A percentile compares a stretch with the other conserved stretches of the same genome.
Conservation (phyloP, 2,888 invertebrate genomes). For the Gymnocheta viridis region DNA sequence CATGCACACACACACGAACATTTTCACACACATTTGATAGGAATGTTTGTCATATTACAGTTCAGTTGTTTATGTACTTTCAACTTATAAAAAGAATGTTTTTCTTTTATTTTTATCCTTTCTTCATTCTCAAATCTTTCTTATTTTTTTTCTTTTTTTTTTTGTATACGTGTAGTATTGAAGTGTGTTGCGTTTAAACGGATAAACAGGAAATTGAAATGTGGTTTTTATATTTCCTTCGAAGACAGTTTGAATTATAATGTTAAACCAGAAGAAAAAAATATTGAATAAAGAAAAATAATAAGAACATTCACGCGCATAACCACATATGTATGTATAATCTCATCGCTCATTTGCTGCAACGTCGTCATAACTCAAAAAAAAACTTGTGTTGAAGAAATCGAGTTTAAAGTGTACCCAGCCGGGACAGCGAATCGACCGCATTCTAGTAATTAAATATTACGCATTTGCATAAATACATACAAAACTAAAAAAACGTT, state of each 20-base stretch:
- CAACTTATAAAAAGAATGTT: slow-evolving; percentile 25
- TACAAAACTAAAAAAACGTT: too few species aligned
- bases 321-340: too few species aligned
- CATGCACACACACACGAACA: neutral
- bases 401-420: too few species aligned
- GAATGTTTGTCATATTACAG: slow-evolving; percentile 6
- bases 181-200: slow-evolving; percentile 55
- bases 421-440: too few species aligned
- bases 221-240: slow-evolving; percentile 70
- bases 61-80: slow-evolving; percentile 45
- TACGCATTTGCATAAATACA: too few species aligned
- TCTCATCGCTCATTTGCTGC: too few species aligned
- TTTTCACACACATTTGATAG: neutral
- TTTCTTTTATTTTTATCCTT: slow-evolving; percentile 35
- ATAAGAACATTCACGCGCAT: slow-evolving; percentile 26
- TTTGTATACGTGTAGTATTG: slow-evolving; percentile 18
- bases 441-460: too few species aligned
- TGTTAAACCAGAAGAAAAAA: slow-evolving; percentile 44
- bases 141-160: too few species aligned
- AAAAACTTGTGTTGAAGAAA: too few species aligned
- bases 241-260: slow-evolving; percentile 70
- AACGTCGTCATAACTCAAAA: too few species aligned
- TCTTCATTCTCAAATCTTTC: slow-evolving; percentile 11
- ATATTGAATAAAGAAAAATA: slow-evolving; percentile 1
- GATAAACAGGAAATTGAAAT: slow-evolving; percentile 72